Percentiles rank a stretch among this genome's conserved stretches.
These are phyloP conservation scores for Sarcophaga peregrina DNA, from an alignment of 1,140 invertebrate species.

Conservation along the genomic window DNA sequence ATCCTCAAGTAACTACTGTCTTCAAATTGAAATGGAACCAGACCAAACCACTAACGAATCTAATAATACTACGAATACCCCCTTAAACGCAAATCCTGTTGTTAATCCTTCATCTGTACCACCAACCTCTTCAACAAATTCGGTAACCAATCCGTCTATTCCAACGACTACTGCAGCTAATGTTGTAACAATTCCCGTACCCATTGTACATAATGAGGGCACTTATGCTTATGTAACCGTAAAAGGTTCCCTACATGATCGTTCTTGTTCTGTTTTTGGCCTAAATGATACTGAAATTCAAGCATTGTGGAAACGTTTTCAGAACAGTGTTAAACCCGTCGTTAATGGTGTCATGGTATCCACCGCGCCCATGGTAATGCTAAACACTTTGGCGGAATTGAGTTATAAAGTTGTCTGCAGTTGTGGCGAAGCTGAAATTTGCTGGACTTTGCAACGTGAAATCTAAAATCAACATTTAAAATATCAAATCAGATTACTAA, in stretches of 20 bases:
- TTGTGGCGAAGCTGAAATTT: conserved; percentile 81
- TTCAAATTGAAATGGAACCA: conserved; percentile 31
- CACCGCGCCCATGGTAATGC: conserved; percentile 72
- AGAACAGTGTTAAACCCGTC: conserved; percentile 70
- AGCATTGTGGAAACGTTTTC: conserved; percentile 76
- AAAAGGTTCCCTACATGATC: conserved; percentile 80
- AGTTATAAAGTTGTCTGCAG: conserved; percentile 81
- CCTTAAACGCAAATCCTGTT: conserved; percentile 15
- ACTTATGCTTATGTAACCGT: conserved; percentile 77
- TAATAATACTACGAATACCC: not conserved
- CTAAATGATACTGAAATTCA: conserved; percentile 74
- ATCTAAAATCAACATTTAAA: conserved; percentile 65
- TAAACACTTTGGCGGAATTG: conserved; percentile 79
- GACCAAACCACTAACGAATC: conserved; percentile 29
- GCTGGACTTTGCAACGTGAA: conserved; percentile 84
- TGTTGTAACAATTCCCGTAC: conserved; percentile 64
- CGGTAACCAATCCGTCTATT: conserved; percentile 23
- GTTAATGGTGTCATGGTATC: conserved; percentile 79
- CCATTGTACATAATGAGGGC: conserved; percentile 67
- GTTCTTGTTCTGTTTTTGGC: conserved; percentile 80
- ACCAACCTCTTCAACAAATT: not conserved
- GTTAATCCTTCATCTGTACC: conserved; percentile 3
- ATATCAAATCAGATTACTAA: conserved; percentile 19
- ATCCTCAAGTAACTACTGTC: no score
- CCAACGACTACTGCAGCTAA: conserved; percentile 51